A percentile compares a stretch with the other conserved stretches of the same genome.
These are phyloP conservation scores for Drosophila neonasuta DNA, from an alignment of 2,888 invertebrate species.

Conservation along the genomic window DNA sequence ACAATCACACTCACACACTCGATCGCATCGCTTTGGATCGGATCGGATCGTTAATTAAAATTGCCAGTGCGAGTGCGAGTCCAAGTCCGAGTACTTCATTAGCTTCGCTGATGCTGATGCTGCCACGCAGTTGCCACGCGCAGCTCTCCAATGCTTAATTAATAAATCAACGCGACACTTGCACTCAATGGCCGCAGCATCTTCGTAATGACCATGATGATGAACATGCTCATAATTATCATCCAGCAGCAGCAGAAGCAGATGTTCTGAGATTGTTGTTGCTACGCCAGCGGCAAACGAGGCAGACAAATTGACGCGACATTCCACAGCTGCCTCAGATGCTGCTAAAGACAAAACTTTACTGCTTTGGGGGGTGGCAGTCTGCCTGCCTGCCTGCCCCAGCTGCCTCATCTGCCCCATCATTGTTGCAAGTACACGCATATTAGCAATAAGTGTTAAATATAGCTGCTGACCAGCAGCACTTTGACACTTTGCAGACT, in stretches of 20 bases:
- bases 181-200: slow-evolving; percentile 67
- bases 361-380: slow-evolving; percentile 7
- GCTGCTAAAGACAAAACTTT: slow-evolving; percentile 8
- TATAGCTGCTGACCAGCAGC: slow-evolving; percentile 44
- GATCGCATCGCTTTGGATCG: slow-evolving; percentile 44
- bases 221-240: slow-evolving; percentile 21
- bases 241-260: slow-evolving; percentile 23
- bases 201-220: slow-evolving; percentile 26
- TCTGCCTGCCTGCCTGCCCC: slow-evolving; percentile 3
- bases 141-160: slow-evolving; percentile 78
- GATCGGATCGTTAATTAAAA: slow-evolving; percentile 75
- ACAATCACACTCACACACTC: slow-evolving; percentile 16
- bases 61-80: slow-evolving; percentile 53
- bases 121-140: slow-evolving; percentile 68
- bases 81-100: slow-evolving; percentile 65
- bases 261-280: slow-evolving; percentile 66
- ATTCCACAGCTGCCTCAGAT: slow-evolving; percentile 56
- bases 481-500: slow-evolving; percentile 13
- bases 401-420: background rate
- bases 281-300: slow-evolving; percentile 56
- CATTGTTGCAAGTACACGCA: background rate
- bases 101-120: slow-evolving; percentile 56
- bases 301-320: slow-evolving; percentile 80
- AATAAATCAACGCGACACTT: slow-evolving; percentile 82
- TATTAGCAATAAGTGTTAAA: slow-evolving; percentile 37